phyloP scores from a whole-genome alignment of 2,888 invertebrate species.

The Nyleta sp. region DNA sequence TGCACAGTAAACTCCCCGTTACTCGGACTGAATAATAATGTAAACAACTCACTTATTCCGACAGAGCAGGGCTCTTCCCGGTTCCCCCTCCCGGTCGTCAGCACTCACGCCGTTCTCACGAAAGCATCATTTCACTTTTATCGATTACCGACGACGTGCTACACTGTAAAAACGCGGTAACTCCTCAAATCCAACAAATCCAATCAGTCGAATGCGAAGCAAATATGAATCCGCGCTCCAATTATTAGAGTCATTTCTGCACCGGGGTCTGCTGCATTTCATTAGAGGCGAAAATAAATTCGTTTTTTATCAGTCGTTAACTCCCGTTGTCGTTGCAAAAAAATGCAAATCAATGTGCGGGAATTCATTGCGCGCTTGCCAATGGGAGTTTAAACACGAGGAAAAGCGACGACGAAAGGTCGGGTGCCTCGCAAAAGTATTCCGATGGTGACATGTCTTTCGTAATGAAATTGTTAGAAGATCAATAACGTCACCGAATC shows the following conservation, averaged over 20 bases:
- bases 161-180: conserved; percentile 13
- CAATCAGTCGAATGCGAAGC: conserved; percentile 28
- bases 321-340: conserved; percentile 3
- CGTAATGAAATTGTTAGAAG: conserved; percentile 27
- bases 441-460: conserved; percentile 8
- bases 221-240: conserved; percentile 18
- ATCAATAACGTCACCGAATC: conserved; percentile 33
- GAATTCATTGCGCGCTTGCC: conserved; percentile 1
- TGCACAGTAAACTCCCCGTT: conserved; percentile 38
- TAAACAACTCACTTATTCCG: conserved; percentile 41
- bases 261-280: neutral
- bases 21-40: conserved; percentile 44
- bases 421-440: no score
- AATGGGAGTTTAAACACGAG: neutral
- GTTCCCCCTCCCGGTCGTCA: conserved; percentile 6
- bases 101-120: conserved; percentile 37
- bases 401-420: neutral
- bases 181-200: conserved; percentile 43
- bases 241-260: conserved; percentile 9
- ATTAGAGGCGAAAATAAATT: neutral
- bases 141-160: conserved; percentile 34
- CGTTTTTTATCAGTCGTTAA: neutral
- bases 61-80: neutral
- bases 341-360: neutral
- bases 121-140: conserved; percentile 50